Conservation (phyloP, 2,888 invertebrate species). For the Caenorhabditis auriculariae region DNA sequence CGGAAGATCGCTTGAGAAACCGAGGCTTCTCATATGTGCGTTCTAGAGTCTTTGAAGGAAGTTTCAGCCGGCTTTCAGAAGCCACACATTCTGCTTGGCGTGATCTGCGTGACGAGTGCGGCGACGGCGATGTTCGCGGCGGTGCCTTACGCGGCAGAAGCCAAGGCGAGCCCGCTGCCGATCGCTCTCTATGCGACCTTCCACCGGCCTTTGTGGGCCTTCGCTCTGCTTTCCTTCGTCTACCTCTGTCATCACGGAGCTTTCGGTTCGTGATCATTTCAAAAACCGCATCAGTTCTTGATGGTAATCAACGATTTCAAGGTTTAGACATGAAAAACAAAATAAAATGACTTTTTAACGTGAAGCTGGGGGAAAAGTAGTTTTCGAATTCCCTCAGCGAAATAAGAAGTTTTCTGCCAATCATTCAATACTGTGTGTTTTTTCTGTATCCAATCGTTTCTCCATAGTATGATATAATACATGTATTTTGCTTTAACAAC, state of each 20-base stretch:
- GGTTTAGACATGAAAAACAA: too few relatives aligned
- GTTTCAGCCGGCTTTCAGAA: conserved; percentile 9
- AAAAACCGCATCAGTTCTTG: too few relatives aligned
- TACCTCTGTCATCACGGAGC: conserved; percentile 42
- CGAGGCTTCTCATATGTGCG: conserved; percentile 20
- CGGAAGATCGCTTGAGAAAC: conserved; percentile 11
- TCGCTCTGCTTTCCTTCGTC: conserved; percentile 41
- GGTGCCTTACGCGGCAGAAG: conserved; percentile 20
- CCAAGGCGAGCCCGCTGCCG: conserved; percentile 13
- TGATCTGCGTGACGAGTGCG: conserved; percentile 12
- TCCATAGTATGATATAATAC: too few relatives aligned
- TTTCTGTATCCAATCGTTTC: too few relatives aligned
- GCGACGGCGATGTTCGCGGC: conserved; percentile 27
- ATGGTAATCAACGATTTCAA: too few relatives aligned
- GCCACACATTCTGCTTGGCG: conserved; percentile 11
- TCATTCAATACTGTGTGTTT: too few relatives aligned
- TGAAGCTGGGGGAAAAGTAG: too few relatives aligned
- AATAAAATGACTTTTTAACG: too few relatives aligned
- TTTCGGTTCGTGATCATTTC: conserved; percentile 36
- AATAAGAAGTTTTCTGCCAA: too few relatives aligned
- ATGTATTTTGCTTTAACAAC: too few relatives aligned
- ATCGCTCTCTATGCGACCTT: conserved; percentile 47
- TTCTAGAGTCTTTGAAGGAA: too few relatives aligned
- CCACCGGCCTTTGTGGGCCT: conserved; percentile 53
- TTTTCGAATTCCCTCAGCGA: too few relatives aligned